phyloP scores from a whole-genome alignment of 2,797 vertebrate species.

The Chromis chromis region DNA sequence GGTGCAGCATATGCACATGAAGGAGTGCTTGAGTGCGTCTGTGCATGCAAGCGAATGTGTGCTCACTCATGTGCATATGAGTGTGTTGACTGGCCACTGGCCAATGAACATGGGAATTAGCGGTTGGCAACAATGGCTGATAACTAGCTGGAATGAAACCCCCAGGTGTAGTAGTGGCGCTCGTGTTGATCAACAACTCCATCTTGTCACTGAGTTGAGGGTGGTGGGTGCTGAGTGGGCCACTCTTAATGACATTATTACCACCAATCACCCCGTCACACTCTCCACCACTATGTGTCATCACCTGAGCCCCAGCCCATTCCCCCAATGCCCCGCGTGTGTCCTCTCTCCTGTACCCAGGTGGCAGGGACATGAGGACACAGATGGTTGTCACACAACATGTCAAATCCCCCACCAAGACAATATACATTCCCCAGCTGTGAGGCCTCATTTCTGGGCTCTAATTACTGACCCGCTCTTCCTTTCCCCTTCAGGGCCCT shows the following conservation, averaged over 20 bases:
- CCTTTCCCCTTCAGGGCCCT: slow-evolving; percentile 86
- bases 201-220: slow-evolving; percentile 53
- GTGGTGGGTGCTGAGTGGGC: slow-evolving; percentile 24
- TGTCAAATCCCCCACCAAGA: slow-evolving; percentile 61
- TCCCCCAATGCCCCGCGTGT: slow-evolving; percentile 38
- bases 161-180: slow-evolving; percentile 62
- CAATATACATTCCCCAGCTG: slow-evolving; percentile 65
- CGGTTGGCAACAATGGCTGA: slow-evolving; percentile 51
- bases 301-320: slow-evolving; percentile 57
- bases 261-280: slow-evolving; percentile 47
- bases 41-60: slow-evolving; percentile 24
- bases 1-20: slow-evolving; percentile 16
- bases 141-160: slow-evolving; percentile 71
- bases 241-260: slow-evolving; percentile 65
- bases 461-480: slow-evolving; percentile 68
- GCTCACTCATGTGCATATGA: slow-evolving; percentile 18
- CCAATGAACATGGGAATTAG: slow-evolving; percentile 51
- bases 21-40: slow-evolving; percentile 28
- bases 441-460: slow-evolving; percentile 58
- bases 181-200: slow-evolving; percentile 46
- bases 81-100: slow-evolving; percentile 29
- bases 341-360: slow-evolving; percentile 62
- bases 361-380: slow-evolving; percentile 61
- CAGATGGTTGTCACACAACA: slow-evolving; percentile 72
- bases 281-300: slow-evolving; percentile 45